phyloP scores from a whole-genome alignment of 2,113 vertebrate genomes.

The Athene cunicularia region DNA sequence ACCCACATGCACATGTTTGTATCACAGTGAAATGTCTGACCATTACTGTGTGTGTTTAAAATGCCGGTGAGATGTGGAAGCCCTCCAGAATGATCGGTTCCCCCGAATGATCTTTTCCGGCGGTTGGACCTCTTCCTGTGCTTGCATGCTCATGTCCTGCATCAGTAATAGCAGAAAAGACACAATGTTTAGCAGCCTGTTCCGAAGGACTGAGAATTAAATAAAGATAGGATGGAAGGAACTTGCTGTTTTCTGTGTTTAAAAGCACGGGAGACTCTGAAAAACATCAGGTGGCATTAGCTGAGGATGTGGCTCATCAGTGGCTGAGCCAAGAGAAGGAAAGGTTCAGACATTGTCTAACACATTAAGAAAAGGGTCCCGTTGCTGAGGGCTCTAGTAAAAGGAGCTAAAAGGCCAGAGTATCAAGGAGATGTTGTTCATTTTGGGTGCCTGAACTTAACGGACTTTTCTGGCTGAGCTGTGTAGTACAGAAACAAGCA shows the following conservation, averaged over 20 bases:
- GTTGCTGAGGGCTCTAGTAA: not conserved
- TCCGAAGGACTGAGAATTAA: not conserved
- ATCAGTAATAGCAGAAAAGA: not conserved
- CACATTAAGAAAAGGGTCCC: not conserved
- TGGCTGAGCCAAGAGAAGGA: not conserved
- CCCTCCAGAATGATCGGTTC: not conserved
- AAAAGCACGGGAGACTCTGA: not conserved
- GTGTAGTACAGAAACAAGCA: constrained; percentile 21
- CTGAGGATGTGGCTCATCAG: not conserved
- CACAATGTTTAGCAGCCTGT: not conserved
- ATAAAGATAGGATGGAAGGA: not conserved
- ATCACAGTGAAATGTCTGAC: not conserved
- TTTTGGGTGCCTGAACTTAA: constrained; percentile 12
- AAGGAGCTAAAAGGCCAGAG: not conserved
- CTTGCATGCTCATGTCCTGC: not conserved
- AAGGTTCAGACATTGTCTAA: not conserved
- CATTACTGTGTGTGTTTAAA: not conserved
- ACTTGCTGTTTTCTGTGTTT: not conserved
- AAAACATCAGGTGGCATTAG: not conserved
- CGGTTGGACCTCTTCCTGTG: not conserved
- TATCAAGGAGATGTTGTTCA: not conserved
- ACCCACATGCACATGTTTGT: accelerated
- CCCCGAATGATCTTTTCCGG: not conserved
- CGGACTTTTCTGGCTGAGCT: constrained; percentile 37
- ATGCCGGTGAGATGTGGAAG: not conserved